These are phyloP conservation scores for Drosophila paulistorum DNA, from an alignment of 1,140 invertebrate species.

Conservation along the genomic window DNA sequence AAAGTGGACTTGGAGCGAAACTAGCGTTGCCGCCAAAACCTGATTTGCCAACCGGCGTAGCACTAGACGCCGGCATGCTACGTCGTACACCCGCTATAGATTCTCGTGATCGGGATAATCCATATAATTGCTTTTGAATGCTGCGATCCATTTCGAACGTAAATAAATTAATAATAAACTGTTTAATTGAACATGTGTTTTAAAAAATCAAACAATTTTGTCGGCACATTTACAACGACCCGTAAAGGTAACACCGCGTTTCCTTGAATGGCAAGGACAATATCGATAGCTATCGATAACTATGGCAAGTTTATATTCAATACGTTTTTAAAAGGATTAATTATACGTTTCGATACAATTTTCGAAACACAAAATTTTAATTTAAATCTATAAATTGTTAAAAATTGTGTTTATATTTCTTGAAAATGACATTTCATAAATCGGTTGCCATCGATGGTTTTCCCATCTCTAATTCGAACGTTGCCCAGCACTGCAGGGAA, in stretches of 20 bases:
- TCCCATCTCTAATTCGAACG: too few species aligned
- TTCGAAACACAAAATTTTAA: too few species aligned
- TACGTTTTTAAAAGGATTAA: too few species aligned
- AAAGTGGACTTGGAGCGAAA: constrained; percentile 23
- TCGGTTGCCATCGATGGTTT: too few species aligned
- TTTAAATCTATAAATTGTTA: too few species aligned
- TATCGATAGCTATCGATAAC: too few species aligned
- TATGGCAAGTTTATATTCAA: too few species aligned
- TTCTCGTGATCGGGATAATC: constrained; percentile 46
- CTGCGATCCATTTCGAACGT: constrained; percentile 36
- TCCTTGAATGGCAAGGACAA: too few species aligned
- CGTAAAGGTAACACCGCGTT: neutral
- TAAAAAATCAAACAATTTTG: neutral
- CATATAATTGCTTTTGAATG: constrained; percentile 58
- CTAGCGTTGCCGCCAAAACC: constrained; percentile 63
- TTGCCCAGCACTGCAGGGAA: neutral
- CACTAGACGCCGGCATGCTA: constrained; percentile 37
- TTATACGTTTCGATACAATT: too few species aligned
- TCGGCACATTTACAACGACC: neutral
- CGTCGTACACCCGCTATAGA: constrained; percentile 39
- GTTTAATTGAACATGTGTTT: too few species aligned
- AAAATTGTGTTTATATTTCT: too few species aligned
- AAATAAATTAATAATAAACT: neutral
- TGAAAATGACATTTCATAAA: too few species aligned
- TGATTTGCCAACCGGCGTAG: constrained; percentile 52